These are phyloP conservation scores for Dendrocincla tyrannina DNA, from an alignment of 2,797 vertebrate genomes.

Conservation along the genomic window DNA sequence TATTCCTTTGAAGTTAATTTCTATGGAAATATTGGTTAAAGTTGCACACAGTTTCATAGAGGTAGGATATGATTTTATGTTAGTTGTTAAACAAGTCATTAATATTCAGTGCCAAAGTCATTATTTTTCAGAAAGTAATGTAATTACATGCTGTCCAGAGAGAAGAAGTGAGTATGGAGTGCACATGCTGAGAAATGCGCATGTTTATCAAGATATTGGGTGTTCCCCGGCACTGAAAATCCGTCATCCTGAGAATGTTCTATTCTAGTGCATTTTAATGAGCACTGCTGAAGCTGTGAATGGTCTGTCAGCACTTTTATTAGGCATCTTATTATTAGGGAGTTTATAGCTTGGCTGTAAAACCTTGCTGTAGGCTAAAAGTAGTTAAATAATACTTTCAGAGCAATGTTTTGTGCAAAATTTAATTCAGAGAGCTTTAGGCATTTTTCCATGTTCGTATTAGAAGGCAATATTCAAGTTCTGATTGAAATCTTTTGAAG, in stretches of 20 bases:
- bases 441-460: neutral
- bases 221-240: neutral
- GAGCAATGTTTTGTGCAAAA: slow-evolving; percentile 31
- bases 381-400: slow-evolving; percentile 52
- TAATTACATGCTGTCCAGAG: slow-evolving; percentile 11
- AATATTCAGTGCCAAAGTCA: slow-evolving; percentile 8
- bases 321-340: slow-evolving; percentile 51
- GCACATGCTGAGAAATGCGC: neutral
- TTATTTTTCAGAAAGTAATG: slow-evolving; percentile 14
- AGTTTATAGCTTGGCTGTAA: slow-evolving; percentile 50
- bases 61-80: slow-evolving; percentile 8
- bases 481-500: slow-evolving; percentile 24
- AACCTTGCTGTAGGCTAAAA: slow-evolving; percentile 51
- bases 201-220: neutral
- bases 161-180: neutral
- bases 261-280: slow-evolving; percentile 43
- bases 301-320: slow-evolving; percentile 52
- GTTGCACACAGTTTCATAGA: neutral
- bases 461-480: slow-evolving; percentile 9
- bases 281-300: slow-evolving; percentile 2
- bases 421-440: slow-evolving; percentile 31
- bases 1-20: neutral
- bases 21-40: slow-evolving; percentile 4
- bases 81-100: slow-evolving; percentile 41
- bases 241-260: slow-evolving; percentile 2